Conservation (phyloP, 2,113 vertebrate species). For the Ctenodactylus gundi region DNA sequence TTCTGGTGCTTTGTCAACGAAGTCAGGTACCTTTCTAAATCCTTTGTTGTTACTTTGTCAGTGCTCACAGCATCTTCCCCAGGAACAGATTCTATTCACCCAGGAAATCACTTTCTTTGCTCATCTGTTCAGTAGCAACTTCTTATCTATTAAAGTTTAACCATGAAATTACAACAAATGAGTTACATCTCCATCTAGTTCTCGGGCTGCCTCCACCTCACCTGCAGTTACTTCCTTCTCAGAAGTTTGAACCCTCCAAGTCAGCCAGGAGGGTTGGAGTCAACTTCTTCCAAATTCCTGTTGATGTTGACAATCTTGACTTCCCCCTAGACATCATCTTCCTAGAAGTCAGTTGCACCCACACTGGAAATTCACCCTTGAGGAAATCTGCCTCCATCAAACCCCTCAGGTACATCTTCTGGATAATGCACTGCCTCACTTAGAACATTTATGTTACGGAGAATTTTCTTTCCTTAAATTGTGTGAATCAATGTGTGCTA, state of each 20-base stretch:
- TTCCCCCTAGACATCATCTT: background rate
- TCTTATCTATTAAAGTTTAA: background rate
- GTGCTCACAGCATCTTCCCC: background rate
- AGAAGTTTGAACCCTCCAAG: background rate
- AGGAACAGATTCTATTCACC: background rate
- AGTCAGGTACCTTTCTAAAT: background rate
- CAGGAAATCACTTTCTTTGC: background rate
- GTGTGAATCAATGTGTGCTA: background rate
- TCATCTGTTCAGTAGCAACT: background rate
- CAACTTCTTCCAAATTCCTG: background rate
- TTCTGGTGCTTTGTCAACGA: background rate
- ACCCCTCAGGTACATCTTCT: background rate
- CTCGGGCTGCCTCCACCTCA: background rate
- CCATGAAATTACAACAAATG: background rate
- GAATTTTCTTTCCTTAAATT: background rate
- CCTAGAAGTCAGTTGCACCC: background rate
- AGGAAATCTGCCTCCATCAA: background rate
- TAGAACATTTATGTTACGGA: background rate
- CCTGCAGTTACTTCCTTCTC: background rate
- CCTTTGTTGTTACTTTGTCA: background rate
- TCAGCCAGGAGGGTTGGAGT: background rate
- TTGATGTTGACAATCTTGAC: background rate
- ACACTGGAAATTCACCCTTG: background rate
- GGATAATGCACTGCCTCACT: background rate
- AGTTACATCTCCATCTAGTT: background rate